A percentile compares a stretch with the other conserved stretches of the same genome.
phyloP scores from a whole-genome alignment of 2,888 invertebrate species.

The Leptinotarsa tumamoca region DNA sequence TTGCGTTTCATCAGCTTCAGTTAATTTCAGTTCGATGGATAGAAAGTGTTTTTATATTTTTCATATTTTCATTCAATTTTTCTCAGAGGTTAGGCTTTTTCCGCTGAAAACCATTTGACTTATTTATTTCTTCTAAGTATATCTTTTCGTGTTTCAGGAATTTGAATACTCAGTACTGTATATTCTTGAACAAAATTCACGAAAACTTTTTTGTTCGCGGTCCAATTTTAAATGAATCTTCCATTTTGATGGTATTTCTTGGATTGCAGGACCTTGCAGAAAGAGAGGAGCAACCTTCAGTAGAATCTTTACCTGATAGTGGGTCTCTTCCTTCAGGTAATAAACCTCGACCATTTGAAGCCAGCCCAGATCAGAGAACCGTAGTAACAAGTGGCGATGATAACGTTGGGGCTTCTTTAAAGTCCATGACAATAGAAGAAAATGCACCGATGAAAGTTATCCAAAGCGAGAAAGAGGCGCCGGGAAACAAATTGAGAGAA shows the following conservation, averaged over 20 bases:
- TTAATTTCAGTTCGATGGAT: too few relatives aligned
- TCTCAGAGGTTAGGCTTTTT: too few relatives aligned
- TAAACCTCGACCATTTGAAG: neutral
- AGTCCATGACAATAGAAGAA: neutral
- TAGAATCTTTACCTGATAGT: neutral
- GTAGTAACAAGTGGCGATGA: neutral
- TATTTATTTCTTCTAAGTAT: too few relatives aligned
- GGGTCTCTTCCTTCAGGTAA: neutral
- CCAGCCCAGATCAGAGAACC: neutral
- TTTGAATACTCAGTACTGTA: too few relatives aligned
- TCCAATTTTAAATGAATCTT: neutral
- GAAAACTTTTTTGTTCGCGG: neutral
- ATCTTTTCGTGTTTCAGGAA: too few relatives aligned
- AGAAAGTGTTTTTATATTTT: too few relatives aligned
- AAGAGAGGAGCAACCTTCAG: neutral
- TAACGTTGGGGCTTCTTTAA: too few relatives aligned
- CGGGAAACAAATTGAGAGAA: conserved; percentile 13
- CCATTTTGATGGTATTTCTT: neutral
- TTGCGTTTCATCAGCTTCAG: too few relatives aligned
- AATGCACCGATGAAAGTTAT: neutral
- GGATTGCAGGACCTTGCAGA: neutral
- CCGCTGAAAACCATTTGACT: too few relatives aligned
- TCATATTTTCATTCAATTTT: too few relatives aligned
- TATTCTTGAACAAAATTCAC: too few relatives aligned
- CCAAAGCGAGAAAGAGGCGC: neutral